Percentiles rank a stretch among this genome's conserved stretches.
Evolutionary conservation across 2,888 invertebrate genomes (phyloP).

Genomic region (Drosophila mimica): DNA sequence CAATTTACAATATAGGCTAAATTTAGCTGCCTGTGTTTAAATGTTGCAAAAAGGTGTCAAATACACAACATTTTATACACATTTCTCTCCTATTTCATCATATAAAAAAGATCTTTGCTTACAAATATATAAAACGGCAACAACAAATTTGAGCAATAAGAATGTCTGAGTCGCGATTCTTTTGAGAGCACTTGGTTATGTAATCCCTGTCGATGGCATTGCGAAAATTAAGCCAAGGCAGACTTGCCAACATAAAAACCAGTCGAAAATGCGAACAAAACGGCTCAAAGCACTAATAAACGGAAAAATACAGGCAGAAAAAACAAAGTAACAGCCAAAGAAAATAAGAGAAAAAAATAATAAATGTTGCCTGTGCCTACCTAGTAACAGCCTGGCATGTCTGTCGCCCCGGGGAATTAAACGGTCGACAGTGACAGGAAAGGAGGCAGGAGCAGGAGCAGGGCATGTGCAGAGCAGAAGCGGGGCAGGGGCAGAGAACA

Average conservation of each 20-base stretch:
- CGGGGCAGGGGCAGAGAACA: background rate
- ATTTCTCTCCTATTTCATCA: conserved; percentile 20
- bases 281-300: conserved; percentile 45
- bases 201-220: conserved; percentile 50
- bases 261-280: conserved; percentile 47
- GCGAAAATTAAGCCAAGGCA: conserved; percentile 53
- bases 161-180: conserved; percentile 16
- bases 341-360: conserved; percentile 3
- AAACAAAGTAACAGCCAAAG: conserved; percentile 13
- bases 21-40: background rate
- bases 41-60: background rate
- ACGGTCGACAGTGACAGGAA: conserved; percentile 13
- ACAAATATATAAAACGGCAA: conserved; percentile 27
- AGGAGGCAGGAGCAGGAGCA: background rate
- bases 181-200: conserved; percentile 48
- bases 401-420: conserved; percentile 62
- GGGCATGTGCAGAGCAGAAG: background rate
- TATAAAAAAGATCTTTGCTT: conserved; percentile 32
- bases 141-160: conserved; percentile 25
- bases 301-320: conserved; percentile 13
- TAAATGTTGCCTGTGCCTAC: conserved; percentile 11
- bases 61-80: background rate
- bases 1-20: background rate
- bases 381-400: conserved; percentile 22
- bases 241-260: conserved; percentile 44